phyloP scores from a whole-genome alignment of 53 echinoderm and acorn worm species.

The Holothuria scabra region DNA sequence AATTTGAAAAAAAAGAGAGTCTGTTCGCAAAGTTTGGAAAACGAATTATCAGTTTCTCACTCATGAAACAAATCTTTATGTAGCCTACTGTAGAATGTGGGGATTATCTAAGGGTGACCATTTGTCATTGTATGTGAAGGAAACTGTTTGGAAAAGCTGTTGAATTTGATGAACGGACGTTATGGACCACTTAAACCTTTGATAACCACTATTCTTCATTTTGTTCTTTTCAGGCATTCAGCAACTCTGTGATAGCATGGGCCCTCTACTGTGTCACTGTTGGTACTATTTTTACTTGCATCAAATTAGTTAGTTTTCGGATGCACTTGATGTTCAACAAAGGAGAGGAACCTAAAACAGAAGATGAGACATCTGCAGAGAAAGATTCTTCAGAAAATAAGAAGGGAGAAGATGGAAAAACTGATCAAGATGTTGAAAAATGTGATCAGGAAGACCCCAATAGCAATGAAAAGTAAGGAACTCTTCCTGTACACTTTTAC shows the following conservation, averaged over 20 bases:
- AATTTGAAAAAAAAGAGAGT: too few species aligned
- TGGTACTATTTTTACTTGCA: conserved; percentile 57
- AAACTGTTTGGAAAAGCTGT: too few species aligned
- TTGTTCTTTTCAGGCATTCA: conserved; percentile 61
- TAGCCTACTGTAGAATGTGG: too few species aligned
- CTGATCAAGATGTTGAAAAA: conserved; percentile 38
- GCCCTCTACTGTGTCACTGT: conserved; percentile 72
- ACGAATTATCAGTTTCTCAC: too few species aligned
- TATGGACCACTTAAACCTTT: too few species aligned
- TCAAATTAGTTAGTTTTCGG: conserved; percentile 80
- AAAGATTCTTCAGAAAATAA: conserved; percentile 41
- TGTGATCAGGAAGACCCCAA: conserved; percentile 1
- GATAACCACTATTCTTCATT: neutral
- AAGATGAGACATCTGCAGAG: conserved; percentile 39
- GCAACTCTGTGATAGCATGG: conserved; percentile 64
- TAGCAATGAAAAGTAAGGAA: conserved; percentile 40
- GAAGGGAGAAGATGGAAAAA: conserved; percentile 23
- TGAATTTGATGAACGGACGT: too few species aligned
- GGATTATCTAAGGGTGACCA: too few species aligned
- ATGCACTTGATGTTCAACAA: conserved; percentile 94
- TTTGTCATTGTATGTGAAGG: too few species aligned
- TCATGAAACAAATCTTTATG: too few species aligned
- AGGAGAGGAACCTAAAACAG: conserved; percentile 77
- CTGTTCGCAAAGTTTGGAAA: too few species aligned
- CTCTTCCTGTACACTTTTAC: too few species aligned